phyloP scores from a whole-genome alignment of 2,797 vertebrate species.

The Poeciliopsis gracilis region DNA sequence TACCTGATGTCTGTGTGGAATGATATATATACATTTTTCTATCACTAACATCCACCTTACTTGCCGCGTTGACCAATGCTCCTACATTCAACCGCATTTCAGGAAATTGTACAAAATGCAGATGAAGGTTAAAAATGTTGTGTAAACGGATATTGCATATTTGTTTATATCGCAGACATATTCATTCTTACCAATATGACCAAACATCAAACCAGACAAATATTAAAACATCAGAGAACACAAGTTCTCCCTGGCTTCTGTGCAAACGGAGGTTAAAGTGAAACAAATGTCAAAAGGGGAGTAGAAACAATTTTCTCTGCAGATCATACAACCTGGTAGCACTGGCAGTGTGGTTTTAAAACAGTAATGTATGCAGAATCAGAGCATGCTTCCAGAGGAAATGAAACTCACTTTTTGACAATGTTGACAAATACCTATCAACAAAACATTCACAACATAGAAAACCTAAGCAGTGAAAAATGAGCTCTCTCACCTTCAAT shows the following conservation, averaged over 20 bases:
- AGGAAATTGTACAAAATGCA: not conserved
- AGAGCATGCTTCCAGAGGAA: not conserved
- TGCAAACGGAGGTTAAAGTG: constrained; percentile 1
- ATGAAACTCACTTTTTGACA: not conserved
- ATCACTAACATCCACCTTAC: not conserved
- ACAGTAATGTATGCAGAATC: not conserved
- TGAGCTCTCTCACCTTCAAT: not conserved
- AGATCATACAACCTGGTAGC: not conserved
- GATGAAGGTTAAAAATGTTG: not conserved
- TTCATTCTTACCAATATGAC: not conserved
- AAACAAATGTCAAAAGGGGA: constrained; percentile 10
- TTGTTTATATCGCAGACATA: not conserved
- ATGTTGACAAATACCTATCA: not conserved
- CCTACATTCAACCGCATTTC: not conserved
- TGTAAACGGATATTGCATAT: not conserved
- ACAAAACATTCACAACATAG: not conserved
- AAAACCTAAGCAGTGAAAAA: not conserved
- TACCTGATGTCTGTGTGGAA: not conserved
- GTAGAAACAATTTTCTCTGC: constrained; percentile 7
- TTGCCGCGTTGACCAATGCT: too few species aligned
- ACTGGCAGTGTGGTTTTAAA: not conserved
- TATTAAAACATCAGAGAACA: not conserved
- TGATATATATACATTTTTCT: not conserved
- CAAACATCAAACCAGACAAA: not conserved
- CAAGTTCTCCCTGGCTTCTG: not conserved